Base-by-base conservation (phyloP, 1,140 invertebrate genomes). In the Chironomus striatipennis region DNA sequence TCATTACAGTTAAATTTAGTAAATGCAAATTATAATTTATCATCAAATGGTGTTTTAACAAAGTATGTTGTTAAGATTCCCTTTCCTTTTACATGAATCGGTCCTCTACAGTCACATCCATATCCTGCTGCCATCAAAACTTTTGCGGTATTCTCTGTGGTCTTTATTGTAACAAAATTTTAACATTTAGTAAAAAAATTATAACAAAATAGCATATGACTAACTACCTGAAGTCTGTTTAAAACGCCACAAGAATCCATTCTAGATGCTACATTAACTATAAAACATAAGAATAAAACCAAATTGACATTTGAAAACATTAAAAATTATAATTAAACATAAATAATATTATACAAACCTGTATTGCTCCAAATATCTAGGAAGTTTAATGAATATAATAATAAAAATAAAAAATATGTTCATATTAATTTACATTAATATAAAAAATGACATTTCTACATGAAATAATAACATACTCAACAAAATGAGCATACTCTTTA, bases 231-330 rank as follows among this genome's bases (percentile, higher is more conserved):
- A 79, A 92, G 89, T 42, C 88, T 86, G 24, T 94, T 93, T 87
- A 96, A 93, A 77, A 92, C 86, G 0, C 96, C 96, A 75, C 95
- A 97, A 77, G 94, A 96, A 81, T 98, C 96, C 96, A 98, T 98
- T 42, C 97, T 84, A 8, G 94, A 97, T 1, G 92, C 91, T 7
- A 98, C 95, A 82, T 99, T 98, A 0, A 98, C 97, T 70, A 18
- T 8, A 2, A 1, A 70, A 70, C 10, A 70, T 57, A 3, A 12
- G 7, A 57, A 57, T 12, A 12, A n/a, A n/a, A n/a, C n/a, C n/a
- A n/a, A n/a, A n/a, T n/a, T n/a, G n/a, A n/a, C n/a, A n/a, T n/a
- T n/a, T n/a, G n/a, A n/a, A n/a, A n/a, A n/a, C n/a, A n/a, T n/a
- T n/a, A n/a, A n/a, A n/a, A n/a, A n/a, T n/a, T n/a, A n/a, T n/a